Base-by-base conservation (phyloP, 2,888 invertebrate genomes). In the Ptychoptera albimana region DNA sequence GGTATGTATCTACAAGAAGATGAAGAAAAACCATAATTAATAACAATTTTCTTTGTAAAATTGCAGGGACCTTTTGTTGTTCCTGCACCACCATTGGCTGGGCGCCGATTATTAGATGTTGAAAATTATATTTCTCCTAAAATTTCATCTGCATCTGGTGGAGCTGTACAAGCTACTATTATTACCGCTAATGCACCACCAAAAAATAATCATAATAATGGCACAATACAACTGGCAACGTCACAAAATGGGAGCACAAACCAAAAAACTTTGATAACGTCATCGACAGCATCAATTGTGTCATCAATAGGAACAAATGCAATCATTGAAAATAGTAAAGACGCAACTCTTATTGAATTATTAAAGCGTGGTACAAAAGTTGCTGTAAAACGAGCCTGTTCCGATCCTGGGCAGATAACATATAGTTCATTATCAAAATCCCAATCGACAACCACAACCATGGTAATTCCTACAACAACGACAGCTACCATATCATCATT, bases 311-410 rank as follows among this genome's bases (percentile, higher is more conserved):
- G 34, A 34, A n/a, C 10, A 8, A 32, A 14, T 31, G 13, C 40
- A 30, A 32, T 30, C 14, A 40, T 42, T 12, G 46, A 43, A 11
- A 23, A 23, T 7, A 46, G 76, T 46, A 80, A 82, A 61, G 84
- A 84, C 50, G 83, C 84, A 48, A 82, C 83, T 5, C 67, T 85
- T 37, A 83, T 84, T 49, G 85, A 84, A 61, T 69, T 85, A 45
- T 67, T 85, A 41, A 86, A 84, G 64, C 73, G 79, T 49, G 77
- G 78, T 38, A 68, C 72, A 15, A 79, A 75, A 66, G 73, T 74
- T 61, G 75, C 77, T 35, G 83, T 86, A 13, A 83, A 83, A 64
- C 70, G 82, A 53, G 74, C 82, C 42, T 73, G 78, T 46, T 81
- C 81, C 14, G 81, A 83, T 58, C 80, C 82, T 0, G 80, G 81